Evolutionary conservation across 1,140 invertebrate genomes (phyloP).

Genomic region (Drosophila setifemur): DNA sequence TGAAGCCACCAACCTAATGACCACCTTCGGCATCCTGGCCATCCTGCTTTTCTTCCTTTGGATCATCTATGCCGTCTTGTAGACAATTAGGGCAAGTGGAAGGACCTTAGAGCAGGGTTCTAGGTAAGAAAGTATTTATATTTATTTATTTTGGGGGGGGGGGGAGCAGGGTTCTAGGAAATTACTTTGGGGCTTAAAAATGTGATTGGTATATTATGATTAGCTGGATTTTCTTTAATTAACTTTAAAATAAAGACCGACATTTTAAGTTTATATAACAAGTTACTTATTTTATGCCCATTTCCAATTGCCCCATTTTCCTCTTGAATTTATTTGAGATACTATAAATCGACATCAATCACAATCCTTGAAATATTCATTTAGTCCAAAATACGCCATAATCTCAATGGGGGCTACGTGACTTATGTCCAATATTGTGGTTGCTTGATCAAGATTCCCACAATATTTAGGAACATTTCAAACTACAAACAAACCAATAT

Average conservation of each 20-base stretch:
- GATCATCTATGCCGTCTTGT: conserved; percentile 77
- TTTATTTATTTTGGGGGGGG: background rate
- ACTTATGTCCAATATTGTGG: background rate
- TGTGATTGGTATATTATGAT: too few relatives aligned
- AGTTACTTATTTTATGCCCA: background rate
- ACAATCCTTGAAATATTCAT: conserved; percentile 29
- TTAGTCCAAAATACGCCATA: conserved; percentile 13
- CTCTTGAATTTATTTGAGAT: background rate
- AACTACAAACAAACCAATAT: conserved; percentile 1
- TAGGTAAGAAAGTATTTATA: conserved; percentile 7
- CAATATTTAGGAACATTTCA: conserved; percentile 17
- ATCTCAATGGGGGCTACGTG: conserved; percentile 34
- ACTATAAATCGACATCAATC: conserved; percentile 26
- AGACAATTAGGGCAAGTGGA: conserved; percentile 20
- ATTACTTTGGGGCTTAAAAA: too few relatives aligned
- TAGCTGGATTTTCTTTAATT: too few relatives aligned
- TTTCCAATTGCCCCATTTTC: conserved; percentile 2
- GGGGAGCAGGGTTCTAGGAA: too few relatives aligned
- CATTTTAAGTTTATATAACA: background rate
- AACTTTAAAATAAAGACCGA: background rate
- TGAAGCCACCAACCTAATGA: conserved; percentile 70
- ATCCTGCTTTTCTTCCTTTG: conserved; percentile 64
- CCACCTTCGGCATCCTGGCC: conserved; percentile 77
- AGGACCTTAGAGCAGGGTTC: conserved; percentile 35
- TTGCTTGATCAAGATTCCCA: background rate